phyloP scores from a whole-genome alignment of 2,113 vertebrate species.

The Struthio camelus region DNA sequence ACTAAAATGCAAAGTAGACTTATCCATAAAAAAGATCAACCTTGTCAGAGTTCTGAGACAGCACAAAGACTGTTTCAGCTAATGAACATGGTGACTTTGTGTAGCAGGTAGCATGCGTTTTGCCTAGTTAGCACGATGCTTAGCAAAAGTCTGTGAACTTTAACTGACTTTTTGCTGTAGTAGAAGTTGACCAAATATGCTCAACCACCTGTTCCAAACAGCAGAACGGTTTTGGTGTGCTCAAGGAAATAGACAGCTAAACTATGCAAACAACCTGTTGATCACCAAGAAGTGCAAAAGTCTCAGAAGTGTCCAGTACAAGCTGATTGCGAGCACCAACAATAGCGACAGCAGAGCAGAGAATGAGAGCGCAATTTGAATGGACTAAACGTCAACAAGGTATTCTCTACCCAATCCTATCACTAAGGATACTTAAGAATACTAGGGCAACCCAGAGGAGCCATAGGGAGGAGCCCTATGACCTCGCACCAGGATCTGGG shows the following conservation, averaged over 20 bases:
- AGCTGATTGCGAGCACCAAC: accelerated
- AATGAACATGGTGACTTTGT: accelerated
- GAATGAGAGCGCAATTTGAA: neutral
- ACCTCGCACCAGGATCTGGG: neutral
- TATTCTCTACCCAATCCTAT: neutral
- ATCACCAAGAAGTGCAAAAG: neutral
- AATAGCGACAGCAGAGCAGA: neutral
- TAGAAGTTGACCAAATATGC: accelerated
- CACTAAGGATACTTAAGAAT: neutral
- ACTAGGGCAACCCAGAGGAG: neutral
- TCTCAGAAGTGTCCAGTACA: neutral
- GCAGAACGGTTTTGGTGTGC: neutral
- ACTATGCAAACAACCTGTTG: neutral
- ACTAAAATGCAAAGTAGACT: neutral
- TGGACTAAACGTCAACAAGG: neutral
- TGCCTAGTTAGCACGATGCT: neutral
- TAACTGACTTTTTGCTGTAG: neutral
- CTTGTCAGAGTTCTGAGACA: neutral
- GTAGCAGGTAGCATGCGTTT: neutral
- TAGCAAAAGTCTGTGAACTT: neutral
- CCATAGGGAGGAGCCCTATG: neutral
- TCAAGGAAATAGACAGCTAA: neutral
- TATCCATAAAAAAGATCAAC: neutral
- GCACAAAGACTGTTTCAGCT: neutral
- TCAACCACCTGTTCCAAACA: neutral